A percentile compares a stretch with the other conserved stretches of the same genome.
Evolutionary conservation across 2,797 vertebrate genomes (phyloP).

Genomic region (Pseudomugil gertrudae): DNA sequence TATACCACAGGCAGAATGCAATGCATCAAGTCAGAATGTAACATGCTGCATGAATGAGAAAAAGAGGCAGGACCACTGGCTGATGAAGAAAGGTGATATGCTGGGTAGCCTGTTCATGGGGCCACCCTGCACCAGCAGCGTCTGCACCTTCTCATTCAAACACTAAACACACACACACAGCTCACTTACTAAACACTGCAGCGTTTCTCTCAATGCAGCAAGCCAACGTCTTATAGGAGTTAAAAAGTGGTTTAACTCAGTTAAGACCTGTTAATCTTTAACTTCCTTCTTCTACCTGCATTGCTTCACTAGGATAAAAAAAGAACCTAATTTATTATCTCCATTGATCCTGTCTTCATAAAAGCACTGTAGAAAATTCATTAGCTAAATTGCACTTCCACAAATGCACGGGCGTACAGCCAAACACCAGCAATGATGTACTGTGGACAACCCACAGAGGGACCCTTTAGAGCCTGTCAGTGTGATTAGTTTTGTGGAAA

Average conservation of each 20-base stretch:
- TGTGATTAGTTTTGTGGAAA: constrained; percentile 39
- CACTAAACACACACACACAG: constrained; percentile 13
- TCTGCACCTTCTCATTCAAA: constrained; percentile 68
- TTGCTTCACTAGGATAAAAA: constrained; percentile 20
- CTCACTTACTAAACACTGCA: constrained; percentile 34
- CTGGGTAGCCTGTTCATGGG: constrained; percentile 56
- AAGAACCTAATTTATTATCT: constrained; percentile 22
- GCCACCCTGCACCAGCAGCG: constrained; percentile 64
- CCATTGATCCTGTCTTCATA: constrained; percentile 43
- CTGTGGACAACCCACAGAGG: constrained; percentile 19
- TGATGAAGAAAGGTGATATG: constrained; percentile 62
- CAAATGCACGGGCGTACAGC: constrained; percentile 2
- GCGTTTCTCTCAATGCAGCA: constrained; percentile 1
- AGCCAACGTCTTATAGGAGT: constrained; percentile 9
- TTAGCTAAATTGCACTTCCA: constrained; percentile 53
- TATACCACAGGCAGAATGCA: constrained; percentile 21
- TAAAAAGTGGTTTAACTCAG: constrained; percentile 7
- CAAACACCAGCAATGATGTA: not conserved
- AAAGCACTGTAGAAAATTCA: constrained; percentile 32
- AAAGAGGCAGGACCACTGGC: constrained; percentile 17
- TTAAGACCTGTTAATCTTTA: constrained; percentile 35
- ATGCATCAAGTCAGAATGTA: constrained; percentile 75
- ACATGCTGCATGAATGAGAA: constrained; percentile 60
- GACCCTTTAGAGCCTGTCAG: constrained; percentile 35
- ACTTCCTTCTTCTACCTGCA: constrained; percentile 8